phyloP scores from a whole-genome alignment of 2,888 invertebrate species.

The Sarcophaga caerulescens region DNA sequence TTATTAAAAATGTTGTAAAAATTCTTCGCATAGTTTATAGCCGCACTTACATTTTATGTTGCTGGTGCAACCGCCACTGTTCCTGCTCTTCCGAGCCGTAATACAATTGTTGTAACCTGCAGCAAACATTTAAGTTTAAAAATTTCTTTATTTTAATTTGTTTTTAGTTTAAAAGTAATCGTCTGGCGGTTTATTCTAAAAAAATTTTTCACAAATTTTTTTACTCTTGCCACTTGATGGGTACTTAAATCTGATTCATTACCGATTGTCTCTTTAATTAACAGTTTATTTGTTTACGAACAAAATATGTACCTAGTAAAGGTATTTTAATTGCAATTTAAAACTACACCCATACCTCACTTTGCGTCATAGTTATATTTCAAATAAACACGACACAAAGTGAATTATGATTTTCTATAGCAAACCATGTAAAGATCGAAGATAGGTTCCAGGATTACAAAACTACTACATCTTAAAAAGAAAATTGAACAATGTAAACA shows the following conservation, averaged over 20 bases:
- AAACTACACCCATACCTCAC: no score
- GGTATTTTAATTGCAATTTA: no score
- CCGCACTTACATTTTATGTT: constrained; percentile 24
- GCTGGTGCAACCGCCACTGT: constrained; percentile 7
- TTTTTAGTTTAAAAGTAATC: constrained; percentile 1
- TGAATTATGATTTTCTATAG: no score
- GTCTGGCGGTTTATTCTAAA: constrained; percentile 26
- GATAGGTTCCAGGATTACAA: no score
- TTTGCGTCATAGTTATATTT: no score
- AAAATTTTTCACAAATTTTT: no score
- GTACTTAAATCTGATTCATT: constrained; percentile 58
- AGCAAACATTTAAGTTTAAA: constrained; percentile 17
- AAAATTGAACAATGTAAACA: no score
- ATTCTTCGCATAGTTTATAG: constrained; percentile 50
- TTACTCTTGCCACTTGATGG: constrained; percentile 13
- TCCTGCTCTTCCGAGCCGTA: constrained; percentile 16
- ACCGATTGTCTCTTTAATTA: constrained; percentile 48
- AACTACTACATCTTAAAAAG: no score
- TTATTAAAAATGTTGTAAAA: constrained; percentile 18
- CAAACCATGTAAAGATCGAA: no score
- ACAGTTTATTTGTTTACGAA: constrained; percentile 12
- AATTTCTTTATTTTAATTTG: constrained; percentile 1
- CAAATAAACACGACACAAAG: no score
- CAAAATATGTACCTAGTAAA: no score
- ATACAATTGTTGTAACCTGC: constrained; percentile 31